Evolutionary conservation across 2,113 vertebrate species (phyloP).

Genomic region (Chamaea fasciata): DNA sequence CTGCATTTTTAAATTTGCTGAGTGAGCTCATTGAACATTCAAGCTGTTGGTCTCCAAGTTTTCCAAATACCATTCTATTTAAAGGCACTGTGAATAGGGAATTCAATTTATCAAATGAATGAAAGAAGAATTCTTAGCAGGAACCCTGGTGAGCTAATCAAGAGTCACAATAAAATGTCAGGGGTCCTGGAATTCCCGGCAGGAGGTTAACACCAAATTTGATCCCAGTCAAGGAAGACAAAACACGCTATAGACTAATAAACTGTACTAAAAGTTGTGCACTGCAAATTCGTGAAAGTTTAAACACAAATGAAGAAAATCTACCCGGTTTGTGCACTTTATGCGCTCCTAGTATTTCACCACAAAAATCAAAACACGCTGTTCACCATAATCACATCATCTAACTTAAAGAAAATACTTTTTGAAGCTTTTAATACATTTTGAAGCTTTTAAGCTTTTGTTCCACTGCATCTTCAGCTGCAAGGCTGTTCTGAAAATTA

Average conservation of each 20-base stretch:
- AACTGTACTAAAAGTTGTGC: neutral
- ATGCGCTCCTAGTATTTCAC: neutral
- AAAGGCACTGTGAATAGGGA: slow-evolving; percentile 60
- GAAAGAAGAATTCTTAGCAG: slow-evolving; percentile 64
- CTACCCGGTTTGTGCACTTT: neutral
- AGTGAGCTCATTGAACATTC: slow-evolving; percentile 47
- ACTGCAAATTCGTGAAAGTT: neutral
- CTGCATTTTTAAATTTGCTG: slow-evolving; percentile 12
- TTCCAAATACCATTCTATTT: slow-evolving; percentile 65
- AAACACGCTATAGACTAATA: slow-evolving; percentile 20
- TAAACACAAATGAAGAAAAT: neutral
- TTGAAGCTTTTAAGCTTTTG: neutral
- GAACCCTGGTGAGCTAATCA: slow-evolving; percentile 64
- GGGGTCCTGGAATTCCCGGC: slow-evolving; percentile 57
- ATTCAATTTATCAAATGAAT: slow-evolving; percentile 63
- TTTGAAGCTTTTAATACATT: neutral
- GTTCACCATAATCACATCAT: neutral
- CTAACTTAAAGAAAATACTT: neutral
- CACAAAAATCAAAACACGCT: neutral
- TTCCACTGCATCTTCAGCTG: neutral
- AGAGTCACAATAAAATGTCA: slow-evolving; percentile 67
- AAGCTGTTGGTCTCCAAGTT: slow-evolving; percentile 33
- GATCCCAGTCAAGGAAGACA: slow-evolving; percentile 21
- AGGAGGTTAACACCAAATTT: slow-evolving; percentile 58
- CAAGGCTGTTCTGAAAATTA: neutral